These are phyloP conservation scores for Prenolepis imparis DNA, from an alignment of 2,888 invertebrate species.

Conservation along the genomic window DNA sequence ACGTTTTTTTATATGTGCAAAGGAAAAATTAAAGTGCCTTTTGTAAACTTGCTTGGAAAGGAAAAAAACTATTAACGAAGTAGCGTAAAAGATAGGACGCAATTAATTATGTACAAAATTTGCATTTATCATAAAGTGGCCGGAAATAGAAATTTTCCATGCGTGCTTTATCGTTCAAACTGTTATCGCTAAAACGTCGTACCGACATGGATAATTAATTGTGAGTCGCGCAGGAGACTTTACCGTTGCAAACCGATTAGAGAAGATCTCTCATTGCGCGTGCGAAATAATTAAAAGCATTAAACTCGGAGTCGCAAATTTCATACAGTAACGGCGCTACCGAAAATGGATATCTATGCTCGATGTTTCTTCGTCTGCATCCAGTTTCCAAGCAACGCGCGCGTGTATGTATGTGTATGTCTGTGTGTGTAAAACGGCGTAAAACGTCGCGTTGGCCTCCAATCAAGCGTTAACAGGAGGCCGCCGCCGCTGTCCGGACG, in stretches of 20 bases:
- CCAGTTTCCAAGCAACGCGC: slow-evolving; percentile 36
- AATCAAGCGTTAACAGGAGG: slow-evolving; percentile 75
- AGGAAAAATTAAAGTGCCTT: neutral
- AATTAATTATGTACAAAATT: slow-evolving; percentile 40
- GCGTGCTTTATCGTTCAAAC: slow-evolving; percentile 14
- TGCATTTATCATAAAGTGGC: slow-evolving; percentile 16
- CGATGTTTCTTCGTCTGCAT: slow-evolving; percentile 19
- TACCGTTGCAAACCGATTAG: neutral
- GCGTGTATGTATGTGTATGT: too few relatives aligned
- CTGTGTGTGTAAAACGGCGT: slow-evolving; percentile 64
- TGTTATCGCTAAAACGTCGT: slow-evolving; percentile 30
- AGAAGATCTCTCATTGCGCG: neutral
- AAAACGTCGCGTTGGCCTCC: slow-evolving; percentile 70
- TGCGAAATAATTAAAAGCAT: neutral
- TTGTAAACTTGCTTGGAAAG: neutral
- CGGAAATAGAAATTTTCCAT: slow-evolving; percentile 19
- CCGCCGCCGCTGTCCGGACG: slow-evolving; percentile 66
- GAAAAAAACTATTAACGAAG: neutral
- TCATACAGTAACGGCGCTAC: neutral
- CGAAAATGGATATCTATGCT: slow-evolving; percentile 6
- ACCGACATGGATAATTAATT: slow-evolving; percentile 27
- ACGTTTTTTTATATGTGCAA: neutral
- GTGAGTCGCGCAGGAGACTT: neutral
- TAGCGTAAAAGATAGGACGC: slow-evolving; percentile 7
- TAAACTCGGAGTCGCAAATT: neutral